Base-by-base conservation (phyloP, 2,113 vertebrate species). In the Myotis lucifugus region DNA sequence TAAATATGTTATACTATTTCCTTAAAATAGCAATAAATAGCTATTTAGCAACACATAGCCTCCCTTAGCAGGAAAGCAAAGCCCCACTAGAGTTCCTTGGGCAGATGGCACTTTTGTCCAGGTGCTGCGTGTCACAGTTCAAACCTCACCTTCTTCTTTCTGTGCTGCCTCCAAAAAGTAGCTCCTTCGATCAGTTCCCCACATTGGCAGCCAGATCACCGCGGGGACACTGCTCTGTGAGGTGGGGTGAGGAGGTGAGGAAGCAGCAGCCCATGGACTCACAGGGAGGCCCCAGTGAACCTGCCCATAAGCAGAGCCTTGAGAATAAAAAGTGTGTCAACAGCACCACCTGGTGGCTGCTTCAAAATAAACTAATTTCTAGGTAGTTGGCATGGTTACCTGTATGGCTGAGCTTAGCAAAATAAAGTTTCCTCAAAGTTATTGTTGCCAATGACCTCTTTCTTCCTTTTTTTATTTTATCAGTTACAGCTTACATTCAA, bases 321-420 rank as follows among this genome's bases (percentile, higher is more conserved):
- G 17, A 66, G 72, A 59, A n/a, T 66, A 64, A 93, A 88, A 70
- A 87, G 14, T 81, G n/a, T 78, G n/a, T 40, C 46, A 37, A 95
- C 23, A 88, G 67, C 90, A 32, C 96, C 97, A 95, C 72, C 97
- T 97, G 50, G 96, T 92, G 97, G 96, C 17, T 23, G 2, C 3
- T 48, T 61, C 3, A 8, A 93, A 91, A 34, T 10, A 64, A 29
- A 32, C 12, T 59, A 56, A 5, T 70, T 46, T 64, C 37, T 64
- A 21, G 11, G 27, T 6, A 1, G 27, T 0, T 4, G 72, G 40
- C n/a, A 18, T 56, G 76, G n/a, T 74, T 67, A 85, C 52, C 34
- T 27, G 0, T 0, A 6, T 34, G 40, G 25, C 72, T 77, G 37
- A 85, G 77, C 1, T 13, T 42, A 23, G 59, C 79, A 77, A 93